These are phyloP conservation scores for Typhlichthys eigenmanni DNA, from an alignment of 2,797 vertebrate genomes.

Conservation along the genomic window DNA sequence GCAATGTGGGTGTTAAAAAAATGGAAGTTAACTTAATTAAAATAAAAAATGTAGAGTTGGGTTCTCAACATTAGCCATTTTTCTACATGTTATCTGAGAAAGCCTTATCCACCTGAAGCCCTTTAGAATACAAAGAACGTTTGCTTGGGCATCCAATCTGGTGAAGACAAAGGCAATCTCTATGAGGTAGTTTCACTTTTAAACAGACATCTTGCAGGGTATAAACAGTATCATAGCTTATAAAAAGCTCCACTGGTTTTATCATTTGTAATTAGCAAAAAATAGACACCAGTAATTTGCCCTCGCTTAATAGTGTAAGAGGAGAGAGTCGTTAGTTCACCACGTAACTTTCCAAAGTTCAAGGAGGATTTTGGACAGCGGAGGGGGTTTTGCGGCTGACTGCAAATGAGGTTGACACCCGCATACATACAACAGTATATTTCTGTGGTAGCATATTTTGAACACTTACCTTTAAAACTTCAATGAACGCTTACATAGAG, in stretches of 20 bases:
- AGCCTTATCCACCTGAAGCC: slow-evolving; percentile 50
- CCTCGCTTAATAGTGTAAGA: slow-evolving; percentile 67
- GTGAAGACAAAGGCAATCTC: slow-evolving; percentile 71
- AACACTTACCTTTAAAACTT: background rate
- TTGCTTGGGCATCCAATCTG: slow-evolving; percentile 66
- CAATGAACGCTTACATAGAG: background rate
- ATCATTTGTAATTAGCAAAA: slow-evolving; percentile 80
- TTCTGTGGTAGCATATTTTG: background rate
- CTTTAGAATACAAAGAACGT: slow-evolving; percentile 50
- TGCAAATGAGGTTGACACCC: slow-evolving; percentile 28
- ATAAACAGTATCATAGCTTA: slow-evolving; percentile 72
- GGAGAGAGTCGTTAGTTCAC: slow-evolving; percentile 73
- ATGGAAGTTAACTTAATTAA: slow-evolving; percentile 47
- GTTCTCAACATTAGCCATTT: slow-evolving; percentile 11
- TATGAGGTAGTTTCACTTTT: slow-evolving; percentile 73
- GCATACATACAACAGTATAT: background rate
- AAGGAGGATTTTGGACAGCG: slow-evolving; percentile 64
- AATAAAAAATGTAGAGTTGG: slow-evolving; percentile 45
- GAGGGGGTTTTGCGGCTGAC: slow-evolving; percentile 40
- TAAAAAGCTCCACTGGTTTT: slow-evolving; percentile 77
- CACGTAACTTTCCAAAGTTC: slow-evolving; percentile 73
- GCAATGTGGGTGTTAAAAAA: slow-evolving; percentile 44
- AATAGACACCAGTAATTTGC: slow-evolving; percentile 73
- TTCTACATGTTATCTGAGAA: background rate
- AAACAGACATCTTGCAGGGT: slow-evolving; percentile 73